Evolutionary conservation across 2,113 vertebrate genomes (phyloP), one percentile per base, ranked within the genome.

Genomic region (Nestor notabilis): DNA sequence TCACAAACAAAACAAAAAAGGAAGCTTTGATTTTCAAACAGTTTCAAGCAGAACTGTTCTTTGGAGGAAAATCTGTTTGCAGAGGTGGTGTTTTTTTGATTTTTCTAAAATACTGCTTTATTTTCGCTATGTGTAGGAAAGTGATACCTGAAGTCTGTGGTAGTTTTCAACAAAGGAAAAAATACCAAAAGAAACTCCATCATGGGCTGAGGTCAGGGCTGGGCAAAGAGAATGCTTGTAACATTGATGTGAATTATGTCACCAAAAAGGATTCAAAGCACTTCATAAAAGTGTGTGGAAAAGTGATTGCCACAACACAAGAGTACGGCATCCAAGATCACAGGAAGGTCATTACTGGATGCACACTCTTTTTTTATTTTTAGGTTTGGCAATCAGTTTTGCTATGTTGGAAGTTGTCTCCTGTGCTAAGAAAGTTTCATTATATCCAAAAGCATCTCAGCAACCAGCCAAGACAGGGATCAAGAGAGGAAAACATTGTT

Each of bases 391-490:
- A 90, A 76, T 89, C 68, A 55, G 11, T 80, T 95, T 71, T 89
- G 61, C 84, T 83, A 25, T 64, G 64, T 27, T 88, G 47, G 75
- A 91, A 95, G 81, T 81, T 91, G 72, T 71, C 53, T 80, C 25
- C 77, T 77, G 44, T 63, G 29, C 37, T 78, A 46, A 72, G 58
- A 52, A 82, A 58, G 50, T 56, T 83, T 94, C 56, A 27, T 89
- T 95, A 50, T 41, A 94, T 87, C 83, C 93, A 97, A 95, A 93
- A 89, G 65, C 88, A 93, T 78, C 80, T 84, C 69, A 90, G 80
- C 70, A 90, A 90, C 16, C 71, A 96, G 86, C 83, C 95, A 96
- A 96, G 83, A 91, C 53, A 89, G 79, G 90, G 84, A 95, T 85
- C 66, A 91, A 86, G 74, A 84, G 49, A 88, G 64, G 68, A 49